Evolutionary conservation across 1,140 invertebrate species (phyloP).

Genomic region (Ooceraea biroi): DNA sequence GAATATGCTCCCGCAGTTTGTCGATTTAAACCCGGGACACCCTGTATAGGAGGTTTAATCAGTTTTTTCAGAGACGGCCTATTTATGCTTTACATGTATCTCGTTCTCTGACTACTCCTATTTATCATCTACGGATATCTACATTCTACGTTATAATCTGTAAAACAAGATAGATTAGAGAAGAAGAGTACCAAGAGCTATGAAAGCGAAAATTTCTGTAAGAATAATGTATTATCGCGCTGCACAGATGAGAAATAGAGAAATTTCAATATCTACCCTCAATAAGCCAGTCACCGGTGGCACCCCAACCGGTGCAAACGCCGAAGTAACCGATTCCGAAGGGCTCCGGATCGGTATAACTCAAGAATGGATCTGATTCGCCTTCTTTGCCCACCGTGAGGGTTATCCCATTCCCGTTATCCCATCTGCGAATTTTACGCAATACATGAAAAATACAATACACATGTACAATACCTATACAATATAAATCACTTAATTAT

Average conservation of each 20-base stretch:
- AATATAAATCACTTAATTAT: too few relatives aligned
- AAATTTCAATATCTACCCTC: conserved; percentile 88
- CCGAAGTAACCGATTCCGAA: conserved; percentile 91
- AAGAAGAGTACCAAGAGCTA: neutral
- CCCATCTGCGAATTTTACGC: conserved; percentile 86
- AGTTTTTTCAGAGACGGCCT: neutral
- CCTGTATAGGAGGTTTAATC: neutral
- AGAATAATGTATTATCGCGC: neutral
- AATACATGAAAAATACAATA: neutral
- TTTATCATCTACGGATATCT: neutral
- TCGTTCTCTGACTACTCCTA: conserved; percentile 22
- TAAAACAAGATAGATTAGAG: conserved; percentile 44
- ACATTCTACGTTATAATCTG: conserved; percentile 7
- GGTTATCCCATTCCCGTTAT: conserved; percentile 88
- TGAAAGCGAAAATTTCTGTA: neutral
- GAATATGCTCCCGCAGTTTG: too few relatives aligned
- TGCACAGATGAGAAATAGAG: neutral
- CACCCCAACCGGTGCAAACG: conserved; percentile 94
- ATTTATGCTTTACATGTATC: neutral
- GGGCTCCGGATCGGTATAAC: conserved; percentile 90
- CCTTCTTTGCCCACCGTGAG: conserved; percentile 90
- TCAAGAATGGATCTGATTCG: conserved; percentile 90
- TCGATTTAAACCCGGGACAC: too few relatives aligned
- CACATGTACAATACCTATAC: neutral
- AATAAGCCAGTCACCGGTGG: conserved; percentile 93